These are phyloP conservation scores for Stichopus chloronotus DNA, from an alignment of 35 echinoderm and acorn worm genomes.

Conservation along the genomic window DNA sequence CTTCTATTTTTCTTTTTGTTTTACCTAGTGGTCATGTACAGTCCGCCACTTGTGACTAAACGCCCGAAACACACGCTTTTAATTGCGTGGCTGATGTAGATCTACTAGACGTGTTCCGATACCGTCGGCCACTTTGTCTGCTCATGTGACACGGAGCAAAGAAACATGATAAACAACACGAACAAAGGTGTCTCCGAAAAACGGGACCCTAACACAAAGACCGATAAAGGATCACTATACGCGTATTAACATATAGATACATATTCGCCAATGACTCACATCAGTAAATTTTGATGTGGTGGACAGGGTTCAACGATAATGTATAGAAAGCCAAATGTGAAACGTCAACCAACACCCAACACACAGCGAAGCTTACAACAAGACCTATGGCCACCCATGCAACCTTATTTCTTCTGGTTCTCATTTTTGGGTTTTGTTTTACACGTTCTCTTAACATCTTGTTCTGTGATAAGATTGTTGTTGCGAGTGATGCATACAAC, in stretches of 20 bases:
- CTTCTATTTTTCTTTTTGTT: too few species aligned
- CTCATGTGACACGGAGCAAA: too few species aligned
- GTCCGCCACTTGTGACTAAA: too few species aligned
- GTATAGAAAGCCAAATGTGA: background rate
- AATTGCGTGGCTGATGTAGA: too few species aligned
- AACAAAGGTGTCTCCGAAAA: background rate
- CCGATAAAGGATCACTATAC: background rate
- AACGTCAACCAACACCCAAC: constrained; percentile 8
- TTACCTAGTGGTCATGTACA: too few species aligned
- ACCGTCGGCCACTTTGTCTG: too few species aligned
- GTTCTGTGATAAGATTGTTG: background rate
- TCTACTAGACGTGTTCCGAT: too few species aligned
- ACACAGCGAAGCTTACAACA: constrained; percentile 18
- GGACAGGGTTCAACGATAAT: background rate
- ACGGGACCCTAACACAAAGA: background rate
- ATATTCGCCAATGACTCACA: background rate
- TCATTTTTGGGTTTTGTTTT: background rate
- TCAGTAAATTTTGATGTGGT: background rate
- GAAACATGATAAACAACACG: too few species aligned
- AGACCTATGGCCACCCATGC: constrained; percentile 10
- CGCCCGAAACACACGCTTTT: too few species aligned
- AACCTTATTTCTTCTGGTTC: background rate
- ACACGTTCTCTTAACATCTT: background rate
- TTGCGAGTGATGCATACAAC: background rate
- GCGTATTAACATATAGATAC: background rate